Conservation (phyloP, 2,797 vertebrate genomes). For the Tapera naevia region DNA sequence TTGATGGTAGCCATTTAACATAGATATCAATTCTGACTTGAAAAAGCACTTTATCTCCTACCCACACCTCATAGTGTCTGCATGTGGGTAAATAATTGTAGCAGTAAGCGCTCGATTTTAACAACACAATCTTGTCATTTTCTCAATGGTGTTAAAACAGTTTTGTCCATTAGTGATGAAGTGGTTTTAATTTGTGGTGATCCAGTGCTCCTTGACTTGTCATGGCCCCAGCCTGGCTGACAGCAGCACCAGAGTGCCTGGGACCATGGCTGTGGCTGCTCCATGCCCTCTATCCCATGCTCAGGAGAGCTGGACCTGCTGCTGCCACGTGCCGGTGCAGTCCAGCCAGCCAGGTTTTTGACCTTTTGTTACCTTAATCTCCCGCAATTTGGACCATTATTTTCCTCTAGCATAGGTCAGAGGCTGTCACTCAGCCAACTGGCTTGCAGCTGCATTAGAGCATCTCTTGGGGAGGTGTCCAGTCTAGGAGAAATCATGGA, state of each 20-base stretch:
- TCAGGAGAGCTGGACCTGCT: neutral
- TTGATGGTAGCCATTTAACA: neutral
- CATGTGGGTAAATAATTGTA: neutral
- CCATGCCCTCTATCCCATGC: fast-evolving
- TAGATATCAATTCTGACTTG: neutral
- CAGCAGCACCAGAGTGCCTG: neutral
- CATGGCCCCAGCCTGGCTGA: neutral
- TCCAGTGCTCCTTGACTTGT: neutral
- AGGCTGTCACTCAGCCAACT: neutral
- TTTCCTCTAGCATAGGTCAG: neutral
- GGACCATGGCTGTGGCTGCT: neutral
- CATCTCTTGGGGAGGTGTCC: neutral
- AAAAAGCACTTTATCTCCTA: neutral
- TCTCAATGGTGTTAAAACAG: neutral
- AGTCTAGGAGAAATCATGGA: neutral
- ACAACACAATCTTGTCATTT: neutral
- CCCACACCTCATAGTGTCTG: fast-evolving
- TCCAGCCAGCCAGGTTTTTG: neutral
- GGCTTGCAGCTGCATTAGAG: neutral
- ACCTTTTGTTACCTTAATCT: neutral
- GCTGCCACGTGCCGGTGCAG: fast-evolving
- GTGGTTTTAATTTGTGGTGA: neutral
- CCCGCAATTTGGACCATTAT: neutral
- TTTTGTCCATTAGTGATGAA: neutral
- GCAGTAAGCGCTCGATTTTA: neutral